Evolutionary conservation across 2,113 vertebrate genomes (phyloP), one percentile per base, ranked within the genome.

Genomic region (Sebastes fasciatus): DNA sequence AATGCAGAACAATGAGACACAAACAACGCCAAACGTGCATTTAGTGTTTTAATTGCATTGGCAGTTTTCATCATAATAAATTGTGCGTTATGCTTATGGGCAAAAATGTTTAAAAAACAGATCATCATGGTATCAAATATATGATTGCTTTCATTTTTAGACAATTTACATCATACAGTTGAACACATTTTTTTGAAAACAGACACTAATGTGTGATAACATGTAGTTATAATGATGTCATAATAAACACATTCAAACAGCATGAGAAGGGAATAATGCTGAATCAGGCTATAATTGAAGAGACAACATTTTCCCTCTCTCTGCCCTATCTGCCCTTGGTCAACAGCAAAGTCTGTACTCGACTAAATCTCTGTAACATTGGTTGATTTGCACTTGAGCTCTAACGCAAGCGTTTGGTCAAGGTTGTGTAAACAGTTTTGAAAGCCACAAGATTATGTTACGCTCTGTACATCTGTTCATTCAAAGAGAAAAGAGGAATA

Each of bases 361-460:
- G 42, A 54, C 34, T 76, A 76, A 71, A 86, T 78, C 80, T 84
- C 45, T 87, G 88, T 86, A 89, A 86, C 91, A 81, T n/a, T 72
- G 74, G 66, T 70, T 65, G n/a, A 68, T 72, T 83, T 84, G 61
- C 62, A 87, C 74, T 90, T 81, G 48, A 89, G 79, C 76, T 88
- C 74, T 79, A 81, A 83, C 82, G 80, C 55, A 19, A 91, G 69
- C 66, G 34, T 91, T 95, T 91, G 88, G 88, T 87, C 86, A 88
- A 77, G 78, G 84, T 81, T 62, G 82, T 88, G 88, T 91, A 89
- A 92, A 92, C 84, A 79, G 76, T 77, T 84, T 40, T 76, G 43
- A 90, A 90, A 93, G 91, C 92, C 92, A 93, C 88, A 55, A 73
- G 79, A 83, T 92, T 75, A 68, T 52, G 45, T 74, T 76, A 66